Conservation (phyloP, 2,888 invertebrate genomes). For the Drosophila hamatofila region DNA sequence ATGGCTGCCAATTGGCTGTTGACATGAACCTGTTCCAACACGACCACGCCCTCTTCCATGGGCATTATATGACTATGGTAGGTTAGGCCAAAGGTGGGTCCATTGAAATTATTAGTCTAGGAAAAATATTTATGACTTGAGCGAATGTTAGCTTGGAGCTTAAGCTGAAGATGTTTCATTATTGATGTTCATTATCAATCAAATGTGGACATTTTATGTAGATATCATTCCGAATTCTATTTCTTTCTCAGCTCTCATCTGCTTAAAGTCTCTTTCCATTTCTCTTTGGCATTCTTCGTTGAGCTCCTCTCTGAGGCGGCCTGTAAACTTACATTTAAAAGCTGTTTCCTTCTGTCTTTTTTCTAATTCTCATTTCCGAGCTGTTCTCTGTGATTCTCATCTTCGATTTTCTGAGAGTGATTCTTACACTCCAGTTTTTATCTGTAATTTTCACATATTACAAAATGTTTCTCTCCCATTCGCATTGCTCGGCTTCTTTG, state of each 20-base stretch:
- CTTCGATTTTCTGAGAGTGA: not conserved
- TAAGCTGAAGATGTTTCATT: not conserved
- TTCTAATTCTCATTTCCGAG: not conserved
- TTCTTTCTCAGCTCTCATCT: not conserved
- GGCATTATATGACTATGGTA: constrained; percentile 1
- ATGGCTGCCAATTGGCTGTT: constrained; percentile 30
- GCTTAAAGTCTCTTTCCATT: not conserved
- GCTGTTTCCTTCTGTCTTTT: no score
- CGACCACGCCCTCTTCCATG: constrained; percentile 22
- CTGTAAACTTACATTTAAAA: no score
- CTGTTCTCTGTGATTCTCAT: not conserved
- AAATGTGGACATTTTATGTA: not conserved
- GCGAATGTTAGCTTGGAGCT: not conserved
- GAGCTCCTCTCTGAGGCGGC: no score
- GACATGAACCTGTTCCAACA: constrained; percentile 15
- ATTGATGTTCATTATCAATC: not conserved
- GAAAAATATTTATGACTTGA: not conserved
- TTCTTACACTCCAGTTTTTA: not conserved
- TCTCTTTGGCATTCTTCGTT: no score
- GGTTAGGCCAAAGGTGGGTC: not conserved
- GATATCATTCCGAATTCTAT: not conserved
- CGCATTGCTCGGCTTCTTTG: not conserved
- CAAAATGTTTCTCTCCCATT: not conserved
- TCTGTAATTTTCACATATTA: not conserved
- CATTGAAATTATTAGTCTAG: not conserved